phyloP scores from a whole-genome alignment of 2,113 vertebrate genomes.

The Etia nguti region DNA sequence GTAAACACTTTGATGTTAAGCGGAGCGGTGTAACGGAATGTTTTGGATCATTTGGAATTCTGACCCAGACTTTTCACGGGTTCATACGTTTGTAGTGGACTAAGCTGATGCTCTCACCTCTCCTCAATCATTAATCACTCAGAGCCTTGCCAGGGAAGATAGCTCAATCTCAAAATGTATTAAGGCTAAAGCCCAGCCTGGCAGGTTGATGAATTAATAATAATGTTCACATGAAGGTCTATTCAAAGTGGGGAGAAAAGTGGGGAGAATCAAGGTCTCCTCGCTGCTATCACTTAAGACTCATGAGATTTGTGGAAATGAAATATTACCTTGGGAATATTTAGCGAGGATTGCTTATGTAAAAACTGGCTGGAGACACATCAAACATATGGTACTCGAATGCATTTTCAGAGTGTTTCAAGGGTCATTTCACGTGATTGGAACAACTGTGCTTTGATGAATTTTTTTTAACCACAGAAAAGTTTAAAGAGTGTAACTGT shows the following conservation, averaged over 20 bases:
- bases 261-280: conserved; percentile 7
- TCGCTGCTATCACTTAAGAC: neutral
- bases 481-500: neutral
- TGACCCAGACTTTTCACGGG: neutral
- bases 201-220: conserved; percentile 63
- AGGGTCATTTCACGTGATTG: neutral
- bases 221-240: conserved; percentile 42
- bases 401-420: neutral
- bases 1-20: neutral
- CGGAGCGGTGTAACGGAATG: neutral
- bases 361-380: neutral
- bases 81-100: neutral
- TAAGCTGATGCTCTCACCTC: conserved; percentile 9
- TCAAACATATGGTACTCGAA: neutral
- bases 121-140: conserved; percentile 59
- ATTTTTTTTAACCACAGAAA: neutral
- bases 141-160: conserved; percentile 11
- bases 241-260: conserved; percentile 25
- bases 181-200: conserved; percentile 47
- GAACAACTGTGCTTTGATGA: neutral
- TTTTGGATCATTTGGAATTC: neutral
- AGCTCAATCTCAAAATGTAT: conserved; percentile 57
- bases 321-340: conserved; percentile 22
- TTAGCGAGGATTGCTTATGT: neutral
- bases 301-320: neutral